A percentile compares a stretch with the other conserved stretches of the same genome.
phyloP scores from a whole-genome alignment of 1,140 invertebrate genomes.

The Neuroterus valhalla region DNA sequence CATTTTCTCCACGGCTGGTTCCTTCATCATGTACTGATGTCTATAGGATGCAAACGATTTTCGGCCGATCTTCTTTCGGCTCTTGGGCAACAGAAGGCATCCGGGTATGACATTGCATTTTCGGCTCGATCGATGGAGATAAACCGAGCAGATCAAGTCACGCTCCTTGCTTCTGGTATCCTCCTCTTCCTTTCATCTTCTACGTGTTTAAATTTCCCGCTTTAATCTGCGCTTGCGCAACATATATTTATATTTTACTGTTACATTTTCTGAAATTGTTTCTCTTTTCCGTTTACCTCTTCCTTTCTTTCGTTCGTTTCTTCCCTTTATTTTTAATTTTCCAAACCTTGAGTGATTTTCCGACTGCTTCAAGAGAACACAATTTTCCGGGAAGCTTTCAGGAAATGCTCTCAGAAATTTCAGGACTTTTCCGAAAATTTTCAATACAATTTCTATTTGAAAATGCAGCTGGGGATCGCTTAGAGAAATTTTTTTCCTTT shows the following conservation, averaged over 20 bases:
- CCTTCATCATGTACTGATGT: not conserved
- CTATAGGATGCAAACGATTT: slow-evolving; percentile 35
- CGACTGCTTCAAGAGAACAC: too few relatives aligned
- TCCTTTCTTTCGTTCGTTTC: not conserved
- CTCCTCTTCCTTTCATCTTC: slow-evolving; percentile 2
- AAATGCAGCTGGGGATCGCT: too few relatives aligned
- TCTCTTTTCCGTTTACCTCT: too few relatives aligned
- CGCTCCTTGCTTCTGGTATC: slow-evolving; percentile 39
- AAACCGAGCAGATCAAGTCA: slow-evolving; percentile 37
- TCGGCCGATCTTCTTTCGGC: slow-evolving; percentile 31
- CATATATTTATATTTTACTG: not conserved
- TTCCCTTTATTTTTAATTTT: not conserved
- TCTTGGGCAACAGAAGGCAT: slow-evolving; percentile 65
- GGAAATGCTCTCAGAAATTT: too few relatives aligned
- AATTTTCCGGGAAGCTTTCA: too few relatives aligned
- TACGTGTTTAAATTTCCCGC: slow-evolving; percentile 14
- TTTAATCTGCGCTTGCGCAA: not conserved
- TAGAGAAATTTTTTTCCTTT: too few relatives aligned
- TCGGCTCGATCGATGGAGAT: slow-evolving; percentile 42
- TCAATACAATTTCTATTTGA: too few relatives aligned
- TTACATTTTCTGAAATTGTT: not conserved
- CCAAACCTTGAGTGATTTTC: too few relatives aligned
- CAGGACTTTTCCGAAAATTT: too few relatives aligned
- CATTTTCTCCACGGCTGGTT: slow-evolving; percentile 46
- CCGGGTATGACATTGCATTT: slow-evolving; percentile 67